Percentiles rank a stretch among this genome's conserved stretches.
Evolutionary conservation across 2,888 invertebrate genomes (phyloP).

Genomic region (Aphidoletes aphidimyza): DNA sequence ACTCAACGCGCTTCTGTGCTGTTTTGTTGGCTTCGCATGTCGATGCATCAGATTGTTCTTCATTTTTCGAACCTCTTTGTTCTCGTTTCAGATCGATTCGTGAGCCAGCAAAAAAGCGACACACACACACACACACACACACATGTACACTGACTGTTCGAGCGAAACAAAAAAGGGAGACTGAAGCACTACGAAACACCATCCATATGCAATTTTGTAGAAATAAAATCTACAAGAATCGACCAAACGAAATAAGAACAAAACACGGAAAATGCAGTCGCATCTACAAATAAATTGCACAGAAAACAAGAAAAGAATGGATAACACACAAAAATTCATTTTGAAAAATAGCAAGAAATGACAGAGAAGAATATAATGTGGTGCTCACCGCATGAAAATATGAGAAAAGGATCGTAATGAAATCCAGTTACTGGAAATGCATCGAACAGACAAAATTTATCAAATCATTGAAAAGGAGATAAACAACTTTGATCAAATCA

Average conservation of each 20-base stretch:
- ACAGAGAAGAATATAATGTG: too few relatives aligned
- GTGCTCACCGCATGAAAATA: neutral
- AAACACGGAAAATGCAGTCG: neutral
- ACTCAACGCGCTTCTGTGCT: constrained; percentile 44
- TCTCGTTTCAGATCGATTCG: constrained; percentile 47
- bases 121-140: too few relatives aligned
- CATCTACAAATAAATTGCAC: constrained; percentile 18
- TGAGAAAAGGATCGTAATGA: neutral
- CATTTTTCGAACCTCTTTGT: constrained; percentile 29
- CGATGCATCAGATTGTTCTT: constrained; percentile 47
- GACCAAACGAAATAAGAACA: neutral
- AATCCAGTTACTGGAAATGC: neutral
- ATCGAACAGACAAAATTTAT: neutral
- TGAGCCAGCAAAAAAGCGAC: neutral
- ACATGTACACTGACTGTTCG: constrained; percentile 1
- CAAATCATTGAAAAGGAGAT: too few relatives aligned
- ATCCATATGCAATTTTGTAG: neutral
- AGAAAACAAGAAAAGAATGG: neutral
- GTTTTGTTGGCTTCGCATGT: constrained; percentile 51
- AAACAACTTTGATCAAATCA: too few relatives aligned
- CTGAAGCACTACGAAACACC: constrained; percentile 12
- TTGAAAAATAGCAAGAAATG: too few relatives aligned
- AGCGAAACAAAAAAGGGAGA: constrained; percentile 44
- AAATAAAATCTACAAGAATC: neutral
- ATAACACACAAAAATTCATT: neutral